Percentiles rank a stretch among this genome's conserved stretches.
phyloP scores from a whole-genome alignment of 2,797 vertebrate species.

The Nasua narica region DNA sequence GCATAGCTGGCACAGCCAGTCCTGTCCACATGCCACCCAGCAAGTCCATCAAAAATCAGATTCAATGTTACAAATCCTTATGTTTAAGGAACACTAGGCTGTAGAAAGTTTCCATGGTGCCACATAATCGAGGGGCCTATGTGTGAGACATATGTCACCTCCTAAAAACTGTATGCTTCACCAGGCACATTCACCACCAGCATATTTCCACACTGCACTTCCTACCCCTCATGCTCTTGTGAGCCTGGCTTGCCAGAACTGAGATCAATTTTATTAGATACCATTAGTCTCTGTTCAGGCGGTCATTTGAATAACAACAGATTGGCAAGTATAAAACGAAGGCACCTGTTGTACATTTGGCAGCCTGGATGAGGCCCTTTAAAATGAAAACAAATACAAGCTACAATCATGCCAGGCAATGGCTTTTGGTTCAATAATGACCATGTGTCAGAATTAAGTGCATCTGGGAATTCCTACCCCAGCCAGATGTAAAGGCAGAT shows the following conservation, averaged over 20 bases:
- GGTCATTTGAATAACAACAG: conserved; percentile 76
- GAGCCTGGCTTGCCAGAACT: conserved; percentile 56
- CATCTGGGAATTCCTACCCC: conserved; percentile 73
- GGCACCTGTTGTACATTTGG: conserved; percentile 76
- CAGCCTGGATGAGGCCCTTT: conserved; percentile 62
- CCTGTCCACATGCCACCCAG: conserved; percentile 23
- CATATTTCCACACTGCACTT: background rate
- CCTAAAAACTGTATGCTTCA: background rate
- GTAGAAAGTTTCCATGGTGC: background rate
- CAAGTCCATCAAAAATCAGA: conserved; percentile 41
- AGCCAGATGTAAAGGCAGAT: conserved; percentile 78
- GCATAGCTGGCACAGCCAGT: conserved; percentile 24
- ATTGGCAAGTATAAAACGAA: conserved; percentile 70
- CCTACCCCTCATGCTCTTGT: background rate
- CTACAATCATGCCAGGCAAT: conserved; percentile 68
- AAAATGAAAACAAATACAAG: conserved; percentile 74
- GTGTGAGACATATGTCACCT: conserved; percentile 26
- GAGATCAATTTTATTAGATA: conserved; percentile 73
- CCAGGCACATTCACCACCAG: background rate
- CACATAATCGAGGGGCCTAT: conserved; percentile 13
- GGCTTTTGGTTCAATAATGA: conserved; percentile 74
- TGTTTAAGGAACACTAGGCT: background rate
- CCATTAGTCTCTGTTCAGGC: conserved; percentile 71
- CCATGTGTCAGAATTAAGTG: conserved; percentile 78
- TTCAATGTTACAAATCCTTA: conserved; percentile 5